Evolutionary conservation across 35 echinoderm and acorn worm genomes (phyloP).

Genomic region (Stichopus chloronotus): DNA sequence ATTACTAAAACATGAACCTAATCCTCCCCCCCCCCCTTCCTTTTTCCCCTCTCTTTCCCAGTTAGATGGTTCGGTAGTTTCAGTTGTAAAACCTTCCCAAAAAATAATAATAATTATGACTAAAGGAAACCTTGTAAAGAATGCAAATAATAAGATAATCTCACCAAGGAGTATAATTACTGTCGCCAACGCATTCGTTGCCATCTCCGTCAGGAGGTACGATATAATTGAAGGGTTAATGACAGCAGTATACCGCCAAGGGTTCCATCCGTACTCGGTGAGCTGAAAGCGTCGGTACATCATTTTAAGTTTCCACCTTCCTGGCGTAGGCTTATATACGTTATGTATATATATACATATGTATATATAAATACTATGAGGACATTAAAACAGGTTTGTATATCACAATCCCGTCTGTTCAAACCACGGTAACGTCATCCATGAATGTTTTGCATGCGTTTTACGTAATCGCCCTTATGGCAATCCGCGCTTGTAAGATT

Average conservation of each 20-base stretch:
- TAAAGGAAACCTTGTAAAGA: too few species aligned
- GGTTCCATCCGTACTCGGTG: background rate
- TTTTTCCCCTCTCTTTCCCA: too few species aligned
- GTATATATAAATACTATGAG: background rate
- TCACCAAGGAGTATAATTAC: slow-evolving; percentile 18
- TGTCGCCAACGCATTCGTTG: background rate
- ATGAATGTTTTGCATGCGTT: background rate
- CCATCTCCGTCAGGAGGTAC: background rate
- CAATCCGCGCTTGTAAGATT: background rate
- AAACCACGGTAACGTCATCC: background rate
- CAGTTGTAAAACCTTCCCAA: too few species aligned
- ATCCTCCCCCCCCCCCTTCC: too few species aligned
- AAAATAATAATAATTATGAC: too few species aligned
- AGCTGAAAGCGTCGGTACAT: background rate
- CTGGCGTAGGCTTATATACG: background rate
- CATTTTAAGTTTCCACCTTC: background rate
- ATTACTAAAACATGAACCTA: too few species aligned
- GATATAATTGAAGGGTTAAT: background rate
- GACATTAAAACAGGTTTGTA: background rate
- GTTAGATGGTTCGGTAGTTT: too few species aligned
- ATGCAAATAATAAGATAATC: background rate
- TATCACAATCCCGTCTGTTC: background rate
- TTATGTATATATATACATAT: too few species aligned
- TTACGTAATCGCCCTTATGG: background rate
- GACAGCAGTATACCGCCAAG: background rate